phyloP scores from a whole-genome alignment of 2,888 invertebrate genomes.

The Mesoligia furuncula region DNA sequence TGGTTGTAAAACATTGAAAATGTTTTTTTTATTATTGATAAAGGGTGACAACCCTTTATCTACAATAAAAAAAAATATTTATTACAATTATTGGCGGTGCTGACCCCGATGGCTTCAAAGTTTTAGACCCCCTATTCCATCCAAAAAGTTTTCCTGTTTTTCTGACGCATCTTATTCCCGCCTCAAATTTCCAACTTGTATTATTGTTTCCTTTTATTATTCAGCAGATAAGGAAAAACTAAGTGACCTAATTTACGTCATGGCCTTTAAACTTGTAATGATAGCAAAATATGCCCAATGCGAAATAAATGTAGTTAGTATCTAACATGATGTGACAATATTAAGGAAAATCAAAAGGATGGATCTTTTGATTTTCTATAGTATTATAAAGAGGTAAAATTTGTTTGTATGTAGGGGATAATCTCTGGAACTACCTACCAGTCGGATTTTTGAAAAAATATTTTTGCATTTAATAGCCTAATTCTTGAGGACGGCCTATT shows the following conservation, averaged over 20 bases:
- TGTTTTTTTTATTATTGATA: no score
- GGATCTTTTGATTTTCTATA: background rate
- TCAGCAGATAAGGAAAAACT: conserved; percentile 13
- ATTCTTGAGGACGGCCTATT: no score
- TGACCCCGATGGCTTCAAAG: background rate
- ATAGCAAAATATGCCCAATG: conserved; percentile 16
- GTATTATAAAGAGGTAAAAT: no score
- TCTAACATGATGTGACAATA: background rate
- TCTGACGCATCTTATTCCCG: conserved; percentile 8
- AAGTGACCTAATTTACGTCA: conserved; percentile 19
- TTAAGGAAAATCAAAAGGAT: no score
- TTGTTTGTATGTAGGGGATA: background rate
- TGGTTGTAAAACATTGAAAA: no score
- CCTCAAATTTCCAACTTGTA: conserved; percentile 28
- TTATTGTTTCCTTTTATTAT: conserved; percentile 13
- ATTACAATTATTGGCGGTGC: background rate
- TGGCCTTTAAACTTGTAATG: conserved; percentile 2
- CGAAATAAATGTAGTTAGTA: conserved; percentile 2
- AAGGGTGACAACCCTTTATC: background rate
- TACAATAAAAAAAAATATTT: background rate
- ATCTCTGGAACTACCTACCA: no score
- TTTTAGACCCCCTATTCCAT: background rate
- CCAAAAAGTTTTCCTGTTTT: background rate
- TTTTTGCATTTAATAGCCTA: no score
- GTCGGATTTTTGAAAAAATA: no score